These are phyloP conservation scores for Lordiphosa fenestrarum DNA, from an alignment of 2,888 invertebrate genomes.

Conservation along the genomic window DNA sequence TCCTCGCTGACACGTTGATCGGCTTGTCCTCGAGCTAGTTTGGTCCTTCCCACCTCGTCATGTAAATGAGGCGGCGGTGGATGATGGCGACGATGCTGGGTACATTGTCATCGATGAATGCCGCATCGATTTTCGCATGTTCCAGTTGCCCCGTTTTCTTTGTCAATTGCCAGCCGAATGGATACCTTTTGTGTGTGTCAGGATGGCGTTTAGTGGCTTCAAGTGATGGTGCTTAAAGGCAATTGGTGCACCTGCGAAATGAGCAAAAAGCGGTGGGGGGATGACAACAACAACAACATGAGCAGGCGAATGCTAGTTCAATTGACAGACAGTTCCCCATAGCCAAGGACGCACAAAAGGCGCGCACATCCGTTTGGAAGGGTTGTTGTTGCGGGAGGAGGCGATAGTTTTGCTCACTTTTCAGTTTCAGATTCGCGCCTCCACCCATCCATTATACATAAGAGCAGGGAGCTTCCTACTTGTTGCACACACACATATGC, in stretches of 20 bases:
- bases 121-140: constrained; percentile 38
- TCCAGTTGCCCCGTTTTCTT: constrained; percentile 18
- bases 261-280: constrained; percentile 34
- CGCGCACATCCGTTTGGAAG: constrained; percentile 9
- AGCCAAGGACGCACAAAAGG: constrained; percentile 48
- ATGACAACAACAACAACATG: constrained; percentile 10
- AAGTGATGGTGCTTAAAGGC: constrained; percentile 52
- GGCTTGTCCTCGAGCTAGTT: constrained; percentile 30
- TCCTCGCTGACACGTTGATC: constrained; percentile 49
- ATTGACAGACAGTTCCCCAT: constrained; percentile 39
- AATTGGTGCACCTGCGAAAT: constrained; percentile 39
- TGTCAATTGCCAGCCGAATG: constrained; percentile 31
- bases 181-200: constrained; percentile 43
- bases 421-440: constrained; percentile 43
- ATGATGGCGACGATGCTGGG: constrained; percentile 12
- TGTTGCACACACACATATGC: constrained; percentile 29
- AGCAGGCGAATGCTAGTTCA: constrained; percentile 25
- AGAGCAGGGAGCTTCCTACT: constrained; percentile 35
- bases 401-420: constrained; percentile 61
- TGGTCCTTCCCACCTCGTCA: constrained; percentile 44
- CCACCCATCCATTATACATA: constrained; percentile 39
- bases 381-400: neutral
- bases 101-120: constrained; percentile 32
- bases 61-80: constrained; percentile 38
- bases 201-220: constrained; percentile 34